phyloP scores from a whole-genome alignment of 2,888 invertebrate species.

The Rotaria sp. region DNA sequence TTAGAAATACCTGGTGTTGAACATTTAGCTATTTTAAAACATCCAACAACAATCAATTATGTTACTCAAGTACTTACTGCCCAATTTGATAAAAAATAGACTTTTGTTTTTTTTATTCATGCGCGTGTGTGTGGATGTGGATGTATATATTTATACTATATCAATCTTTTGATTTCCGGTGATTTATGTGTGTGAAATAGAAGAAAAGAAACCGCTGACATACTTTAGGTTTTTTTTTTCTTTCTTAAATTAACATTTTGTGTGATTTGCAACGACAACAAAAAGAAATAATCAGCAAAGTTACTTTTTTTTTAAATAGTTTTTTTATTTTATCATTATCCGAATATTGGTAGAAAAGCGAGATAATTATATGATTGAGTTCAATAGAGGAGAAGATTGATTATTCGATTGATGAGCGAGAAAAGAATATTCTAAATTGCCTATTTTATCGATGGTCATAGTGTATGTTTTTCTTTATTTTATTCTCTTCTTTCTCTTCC shows the following conservation, averaged over 20 bases:
- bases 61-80: constrained; percentile 43
- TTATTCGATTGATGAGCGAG: not conserved
- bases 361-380: not conserved
- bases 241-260: not conserved
- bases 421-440: not conserved
- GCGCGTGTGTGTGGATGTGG: not conserved
- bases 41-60: constrained; percentile 44
- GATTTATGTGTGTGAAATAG: not conserved
- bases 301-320: not conserved
- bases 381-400: not conserved
- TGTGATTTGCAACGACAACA: not conserved
- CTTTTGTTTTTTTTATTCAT: not conserved
- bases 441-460: not conserved
- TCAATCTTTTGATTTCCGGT: constrained; percentile 7
- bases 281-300: not conserved
- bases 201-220: not conserved
- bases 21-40: constrained; percentile 68
- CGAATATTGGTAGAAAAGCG: not conserved
- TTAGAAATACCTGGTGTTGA: constrained; percentile 63
- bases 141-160: not conserved
- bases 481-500: not conserved
- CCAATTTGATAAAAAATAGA: constrained; percentile 44
- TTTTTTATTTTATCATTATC: not conserved
- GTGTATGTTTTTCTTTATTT: not conserved
- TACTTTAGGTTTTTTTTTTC: not conserved